A percentile compares a stretch with the other conserved stretches of the same genome.
Evolutionary conservation across 2,113 vertebrate species (phyloP).

Genomic region (Trichomycterus rosablanca): DNA sequence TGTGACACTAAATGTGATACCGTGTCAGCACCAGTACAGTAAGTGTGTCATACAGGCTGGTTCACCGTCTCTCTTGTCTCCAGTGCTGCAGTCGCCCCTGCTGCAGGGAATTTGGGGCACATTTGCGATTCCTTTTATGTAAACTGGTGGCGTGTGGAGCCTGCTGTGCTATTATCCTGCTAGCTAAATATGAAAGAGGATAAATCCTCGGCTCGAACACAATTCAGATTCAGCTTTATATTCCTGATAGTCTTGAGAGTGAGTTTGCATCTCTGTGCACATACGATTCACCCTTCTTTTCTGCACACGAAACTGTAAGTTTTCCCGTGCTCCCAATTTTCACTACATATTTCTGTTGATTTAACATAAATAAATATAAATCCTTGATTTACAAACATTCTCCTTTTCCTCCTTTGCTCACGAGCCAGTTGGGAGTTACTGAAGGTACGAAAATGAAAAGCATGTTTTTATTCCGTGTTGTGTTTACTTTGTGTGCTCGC

Average conservation of each 20-base stretch:
- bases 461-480: constrained; percentile 5
- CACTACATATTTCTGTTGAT: no score
- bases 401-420: constrained; percentile 7
- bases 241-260: constrained; percentile 10
- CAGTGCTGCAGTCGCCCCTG: no score
- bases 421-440: constrained; percentile 22
- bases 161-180: constrained; percentile 35
- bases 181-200: constrained; percentile 39
- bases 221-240: constrained; percentile 29
- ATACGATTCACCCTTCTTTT: not conserved
- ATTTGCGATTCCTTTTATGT: constrained; percentile 41
- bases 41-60: constrained; percentile 19
- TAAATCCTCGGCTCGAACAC: constrained; percentile 33
- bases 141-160: constrained; percentile 21
- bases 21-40: no score
- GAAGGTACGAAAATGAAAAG: constrained; percentile 7
- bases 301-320: no score
- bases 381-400: constrained; percentile 13
- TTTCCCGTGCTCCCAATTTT: no score
- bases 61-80: constrained; percentile 1
- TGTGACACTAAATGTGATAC: no score
- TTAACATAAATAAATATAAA: no score
- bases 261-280: not conserved
- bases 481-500: constrained; percentile 13
- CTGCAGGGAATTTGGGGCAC: constrained; percentile 22